These are phyloP conservation scores for Automeris io DNA, from an alignment of 2,888 invertebrate genomes.

Conservation along the genomic window DNA sequence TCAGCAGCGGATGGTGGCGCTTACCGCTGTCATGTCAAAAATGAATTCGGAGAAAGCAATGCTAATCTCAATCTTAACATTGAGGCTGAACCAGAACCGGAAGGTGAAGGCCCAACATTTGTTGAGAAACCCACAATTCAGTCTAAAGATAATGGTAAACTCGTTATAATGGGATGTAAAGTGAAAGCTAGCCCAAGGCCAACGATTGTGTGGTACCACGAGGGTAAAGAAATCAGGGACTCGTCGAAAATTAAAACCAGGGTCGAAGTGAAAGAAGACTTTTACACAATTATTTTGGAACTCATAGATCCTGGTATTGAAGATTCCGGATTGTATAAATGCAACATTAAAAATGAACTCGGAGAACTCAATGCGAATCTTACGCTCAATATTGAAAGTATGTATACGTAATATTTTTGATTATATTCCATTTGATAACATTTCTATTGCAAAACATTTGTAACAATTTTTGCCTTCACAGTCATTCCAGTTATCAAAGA, in stretches of 20 bases:
- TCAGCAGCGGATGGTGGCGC: constrained; percentile 75
- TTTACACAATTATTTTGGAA: constrained; percentile 92
- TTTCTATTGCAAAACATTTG: constrained; percentile 9
- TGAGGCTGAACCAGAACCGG: constrained; percentile 95
- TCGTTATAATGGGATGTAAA: constrained; percentile 71
- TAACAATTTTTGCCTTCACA: too few relatives aligned
- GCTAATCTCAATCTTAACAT: constrained; percentile 98
- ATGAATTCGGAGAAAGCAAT: constrained; percentile 97
- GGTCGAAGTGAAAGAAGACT: constrained; percentile 84
- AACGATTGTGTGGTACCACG: constrained; percentile 72
- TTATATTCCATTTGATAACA: background rate
- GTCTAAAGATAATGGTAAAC: constrained; percentile 79
- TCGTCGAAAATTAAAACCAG: constrained; percentile 89
- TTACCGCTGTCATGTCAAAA: constrained; percentile 93
- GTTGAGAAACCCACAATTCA: constrained; percentile 92
- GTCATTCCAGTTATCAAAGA: constrained; percentile 96
- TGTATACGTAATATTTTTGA: constrained; percentile 40
- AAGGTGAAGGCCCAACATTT: constrained; percentile 96
- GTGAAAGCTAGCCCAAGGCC: constrained; percentile 71
- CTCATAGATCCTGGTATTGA: constrained; percentile 93
- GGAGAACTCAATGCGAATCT: constrained; percentile 98
- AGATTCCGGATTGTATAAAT: constrained; percentile 98
- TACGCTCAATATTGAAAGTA: constrained; percentile 98
- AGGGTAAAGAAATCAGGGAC: constrained; percentile 82
- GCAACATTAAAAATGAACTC: constrained; percentile 96